Evolutionary conservation across 2,888 invertebrate species (phyloP), one percentile per base, ranked within the genome.

Genomic region (Trilocha varians): DNA sequence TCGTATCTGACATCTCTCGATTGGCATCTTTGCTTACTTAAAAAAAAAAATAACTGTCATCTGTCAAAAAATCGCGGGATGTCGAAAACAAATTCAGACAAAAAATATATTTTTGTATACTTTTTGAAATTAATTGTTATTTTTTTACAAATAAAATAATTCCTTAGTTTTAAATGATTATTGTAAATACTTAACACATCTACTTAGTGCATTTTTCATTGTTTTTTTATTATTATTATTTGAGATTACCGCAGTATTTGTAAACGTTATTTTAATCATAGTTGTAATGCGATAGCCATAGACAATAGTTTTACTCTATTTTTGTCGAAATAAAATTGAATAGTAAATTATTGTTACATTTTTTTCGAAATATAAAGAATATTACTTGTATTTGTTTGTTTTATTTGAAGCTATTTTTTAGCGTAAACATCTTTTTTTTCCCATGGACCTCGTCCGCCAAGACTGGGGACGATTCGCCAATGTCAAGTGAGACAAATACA

Each of bases 331-430:
- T 63, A 59, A 59, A 68, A 70, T 59, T 68, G 58, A 62, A 66
- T 73, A 77, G 67, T 80, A 82, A 83, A 78, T 83, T 82, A 83
- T 83, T 83, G 83, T 83, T 83, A 79, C 64, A 66, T 62, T 65
- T 66, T 53, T 78, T 74, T 70, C 71, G 65, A 78, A 59, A 78
- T 82, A 83, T 83, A 83, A 80, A 80, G 66, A 80, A 69, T 74
- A 72, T 80, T 78, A 66, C 80, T 78, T 80, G 77, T 78, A 76
- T 40, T 38, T n/a, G 43, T 46, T 52, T 53, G 57, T 68, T 71
- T 76, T 62, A 64, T 67, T 79, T 47, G 32, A 36, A 15, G 18
- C 11, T 36, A 36, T 32, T 15, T 25, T 36, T 32, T 3, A 37
- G 14, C 25, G 37, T 8, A 37, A 18, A 14, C 13, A 11, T 18